Evolutionary conservation across 2,113 vertebrate genomes (phyloP).

Genomic region (Leiothrix lutea): DNA sequence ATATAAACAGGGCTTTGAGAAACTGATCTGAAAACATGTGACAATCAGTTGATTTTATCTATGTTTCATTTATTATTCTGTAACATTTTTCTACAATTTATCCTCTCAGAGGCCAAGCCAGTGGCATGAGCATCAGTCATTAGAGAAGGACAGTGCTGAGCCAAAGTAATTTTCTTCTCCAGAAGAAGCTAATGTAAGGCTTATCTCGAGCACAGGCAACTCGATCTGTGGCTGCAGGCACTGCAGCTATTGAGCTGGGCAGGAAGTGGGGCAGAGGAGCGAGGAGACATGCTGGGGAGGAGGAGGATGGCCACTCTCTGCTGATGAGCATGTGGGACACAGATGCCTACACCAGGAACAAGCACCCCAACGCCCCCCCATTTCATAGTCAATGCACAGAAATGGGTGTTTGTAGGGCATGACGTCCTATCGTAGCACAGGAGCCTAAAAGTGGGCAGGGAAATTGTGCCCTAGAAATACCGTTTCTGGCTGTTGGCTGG

Average conservation of each 20-base stretch:
- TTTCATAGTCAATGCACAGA: not conserved
- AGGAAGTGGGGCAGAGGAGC: not conserved
- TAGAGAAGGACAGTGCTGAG: not conserved
- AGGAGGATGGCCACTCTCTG: not conserved
- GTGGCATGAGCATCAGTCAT: accelerated
- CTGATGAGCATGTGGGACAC: accelerated
- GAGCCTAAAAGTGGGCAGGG: not conserved
- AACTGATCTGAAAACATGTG: not conserved
- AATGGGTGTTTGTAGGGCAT: not conserved
- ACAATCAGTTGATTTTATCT: not conserved
- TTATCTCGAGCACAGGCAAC: not conserved
- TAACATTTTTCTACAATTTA: not conserved
- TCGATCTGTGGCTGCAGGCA: not conserved
- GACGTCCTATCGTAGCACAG: accelerated
- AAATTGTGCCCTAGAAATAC: not conserved
- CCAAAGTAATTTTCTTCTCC: not conserved
- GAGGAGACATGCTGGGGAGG: accelerated
- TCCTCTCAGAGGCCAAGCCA: not conserved
- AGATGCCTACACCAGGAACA: not conserved
- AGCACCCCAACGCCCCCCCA: accelerated
- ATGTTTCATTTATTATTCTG: not conserved
- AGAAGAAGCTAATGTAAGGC: not conserved
- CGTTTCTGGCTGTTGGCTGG: not conserved
- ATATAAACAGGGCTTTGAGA: not conserved
- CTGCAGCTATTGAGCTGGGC: not conserved